Evolutionary conservation across 2,113 vertebrate genomes (phyloP), one percentile per base, ranked within the genome.

Genomic region (Fukomys damarensis): DNA sequence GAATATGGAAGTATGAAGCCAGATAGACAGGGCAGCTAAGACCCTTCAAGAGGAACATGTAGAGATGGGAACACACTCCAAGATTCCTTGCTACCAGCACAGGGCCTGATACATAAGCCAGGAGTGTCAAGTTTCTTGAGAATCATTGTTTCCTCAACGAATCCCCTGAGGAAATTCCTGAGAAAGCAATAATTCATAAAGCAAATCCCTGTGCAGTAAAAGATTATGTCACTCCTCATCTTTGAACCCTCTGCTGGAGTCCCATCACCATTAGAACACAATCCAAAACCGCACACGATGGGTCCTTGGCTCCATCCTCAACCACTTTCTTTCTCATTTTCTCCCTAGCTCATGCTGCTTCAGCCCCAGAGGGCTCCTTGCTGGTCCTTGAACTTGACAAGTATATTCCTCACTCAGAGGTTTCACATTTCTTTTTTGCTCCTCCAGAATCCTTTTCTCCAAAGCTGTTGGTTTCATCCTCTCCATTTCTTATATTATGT

Each of bases 161-260:
- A 52, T 92, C 43, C 82, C 49, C 66, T 61, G 24, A 86, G 63
- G 83, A 96, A 54, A 14, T 87, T 87, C 85, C 66, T 81, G 84
- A 61, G 63, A 87, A 95, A 70, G 56, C 93, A 96, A 84, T 11
- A 56, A 72, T 91, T 94, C 93, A 70, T 74, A 91, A 95, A 93
- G 52, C 86, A 93, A 87, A 87, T 94, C 86, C 85, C 63, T 77
- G 24, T 63, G 38, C 74, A 77, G 52, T 59, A 90, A 94, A 89
- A 95, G 38, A 96, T 93, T 89, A 81, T 80, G 79, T 95, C 91
- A 84, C 68, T 63, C 83, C 35, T 26, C 43, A 35, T 76, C 92
- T 94, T 92, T 87, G 92, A 94, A 87, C 86, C 17, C 26, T 95
- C 93, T 95, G 93, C 97, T 94, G 81, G 95, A 93, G 95, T 96